phyloP scores from a whole-genome alignment of 2,113 vertebrate species.

The Myotis davidii region DNA sequence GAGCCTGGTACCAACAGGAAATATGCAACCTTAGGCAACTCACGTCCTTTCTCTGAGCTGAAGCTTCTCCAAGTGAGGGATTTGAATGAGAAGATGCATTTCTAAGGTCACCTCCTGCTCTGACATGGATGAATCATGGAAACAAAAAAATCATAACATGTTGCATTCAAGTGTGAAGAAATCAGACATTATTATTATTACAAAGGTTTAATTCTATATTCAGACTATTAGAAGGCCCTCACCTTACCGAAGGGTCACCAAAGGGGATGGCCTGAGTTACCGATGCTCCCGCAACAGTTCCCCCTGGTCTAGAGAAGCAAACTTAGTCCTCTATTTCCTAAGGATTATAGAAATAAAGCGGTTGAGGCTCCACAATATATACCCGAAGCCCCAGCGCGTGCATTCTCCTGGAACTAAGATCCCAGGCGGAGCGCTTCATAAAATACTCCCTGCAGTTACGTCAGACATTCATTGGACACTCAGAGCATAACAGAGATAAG shows the following conservation, averaged over 20 bases:
- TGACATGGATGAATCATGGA: slow-evolving; percentile 17
- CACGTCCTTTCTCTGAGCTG: background rate
- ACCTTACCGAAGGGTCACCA: background rate
- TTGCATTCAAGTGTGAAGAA: slow-evolving; percentile 28
- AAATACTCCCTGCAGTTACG: background rate
- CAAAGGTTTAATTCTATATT: background rate
- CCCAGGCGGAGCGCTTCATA: background rate
- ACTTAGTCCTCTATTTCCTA: background rate
- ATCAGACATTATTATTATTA: background rate
- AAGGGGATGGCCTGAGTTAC: background rate
- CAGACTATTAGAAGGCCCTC: background rate
- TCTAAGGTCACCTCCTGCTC: background rate
- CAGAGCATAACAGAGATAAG: background rate
- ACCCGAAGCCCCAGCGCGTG: rapidly evolving
- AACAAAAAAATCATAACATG: slow-evolving; percentile 60
- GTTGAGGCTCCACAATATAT: background rate
- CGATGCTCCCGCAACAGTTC: background rate
- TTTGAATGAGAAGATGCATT: slow-evolving; percentile 41
- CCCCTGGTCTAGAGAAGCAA: background rate
- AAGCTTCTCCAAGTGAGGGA: background rate
- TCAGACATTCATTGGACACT: background rate
- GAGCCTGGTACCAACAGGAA: background rate
- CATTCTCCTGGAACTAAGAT: background rate
- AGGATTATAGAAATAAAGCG: background rate
- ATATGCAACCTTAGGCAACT: background rate